These are phyloP conservation scores for Scytalopus superciliaris DNA, from an alignment of 2,113 vertebrate species.

Conservation along the genomic window DNA sequence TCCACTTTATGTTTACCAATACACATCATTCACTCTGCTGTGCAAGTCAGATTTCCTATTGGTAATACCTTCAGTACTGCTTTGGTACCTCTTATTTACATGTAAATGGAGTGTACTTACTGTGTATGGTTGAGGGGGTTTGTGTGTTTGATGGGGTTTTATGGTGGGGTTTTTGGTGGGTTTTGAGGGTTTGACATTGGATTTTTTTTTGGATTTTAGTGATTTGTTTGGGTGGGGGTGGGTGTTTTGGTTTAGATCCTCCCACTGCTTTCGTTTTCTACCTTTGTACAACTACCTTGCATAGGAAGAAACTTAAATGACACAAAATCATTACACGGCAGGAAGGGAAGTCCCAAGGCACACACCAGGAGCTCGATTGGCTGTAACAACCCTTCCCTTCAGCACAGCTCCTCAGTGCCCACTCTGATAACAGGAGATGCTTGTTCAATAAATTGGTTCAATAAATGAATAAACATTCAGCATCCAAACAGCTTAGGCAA, in stretches of 20 bases:
- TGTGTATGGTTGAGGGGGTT: rapidly evolving
- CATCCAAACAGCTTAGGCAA: background rate
- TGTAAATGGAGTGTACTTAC: background rate
- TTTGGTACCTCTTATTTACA: background rate
- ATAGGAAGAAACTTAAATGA: background rate
- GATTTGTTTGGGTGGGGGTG: too few relatives aligned
- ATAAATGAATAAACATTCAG: background rate
- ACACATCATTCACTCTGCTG: background rate
- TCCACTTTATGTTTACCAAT: background rate
- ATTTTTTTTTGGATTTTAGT: background rate
- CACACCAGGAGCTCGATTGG: background rate
- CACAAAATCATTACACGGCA: background rate
- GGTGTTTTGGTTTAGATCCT: background rate
- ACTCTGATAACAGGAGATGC: background rate
- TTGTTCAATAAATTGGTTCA: background rate
- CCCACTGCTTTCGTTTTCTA: background rate
- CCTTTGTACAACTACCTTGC: background rate
- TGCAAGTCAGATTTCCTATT: background rate
- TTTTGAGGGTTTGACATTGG: too few relatives aligned
- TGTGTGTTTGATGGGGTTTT: rapidly evolving
- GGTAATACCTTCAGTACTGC: background rate
- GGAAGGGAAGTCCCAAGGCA: background rate
- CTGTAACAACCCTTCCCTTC: background rate
- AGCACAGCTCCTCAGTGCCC: background rate
- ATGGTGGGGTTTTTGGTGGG: too few relatives aligned